Evolutionary conservation across 2,888 invertebrate species (phyloP), one percentile per base, ranked within the genome.

Genomic region (Parasteatoda lunata): DNA sequence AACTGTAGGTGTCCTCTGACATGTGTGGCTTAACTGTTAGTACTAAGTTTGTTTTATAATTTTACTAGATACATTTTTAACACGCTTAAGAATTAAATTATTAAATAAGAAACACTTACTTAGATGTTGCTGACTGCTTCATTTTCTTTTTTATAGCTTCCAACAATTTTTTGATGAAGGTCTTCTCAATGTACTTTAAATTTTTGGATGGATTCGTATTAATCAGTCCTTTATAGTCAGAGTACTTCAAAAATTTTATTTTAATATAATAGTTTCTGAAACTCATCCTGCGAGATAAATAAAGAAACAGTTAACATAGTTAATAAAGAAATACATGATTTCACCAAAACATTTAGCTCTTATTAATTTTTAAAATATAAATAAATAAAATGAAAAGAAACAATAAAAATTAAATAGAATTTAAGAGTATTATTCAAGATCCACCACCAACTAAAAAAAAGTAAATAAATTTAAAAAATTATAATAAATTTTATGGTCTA

Each of bases 231-330:
- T 95, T 94, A 91, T 98, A 98, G 54, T 94, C 94, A 47, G 94
- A 93, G 68, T 94, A 93, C 0, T 96, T 96, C 79, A 98, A 93
- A 91, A 97, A 97, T 49, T 94, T 92, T 89, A 97, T 95, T 8
- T 93, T 93, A 89, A 98, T 91, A 0, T 93, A 94, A 89, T 96
- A 96, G 73, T 94, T 93, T 88, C 96, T 92, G 77, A 91, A 91
- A 88, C 93, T 92, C 66, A 89, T 84, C 13, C 90, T 90, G 80
- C 11, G 89, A 79, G 5, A 69, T 91, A 91, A 77, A 89, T 6
- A 9, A 9, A 0, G 51, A 30, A n/a, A n/a, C n/a, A n/a, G n/a
- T 30, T 1, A 79, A 64, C 3, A 72, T 49, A 15, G n/a, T 72
- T 15, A 11, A 79, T 8, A 52, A 13, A 51, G 15, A 4, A 15